Evolutionary conservation across 2,888 invertebrate genomes (phyloP), one percentile per base, ranked within the genome.

Genomic region (Drosophila testacea): DNA sequence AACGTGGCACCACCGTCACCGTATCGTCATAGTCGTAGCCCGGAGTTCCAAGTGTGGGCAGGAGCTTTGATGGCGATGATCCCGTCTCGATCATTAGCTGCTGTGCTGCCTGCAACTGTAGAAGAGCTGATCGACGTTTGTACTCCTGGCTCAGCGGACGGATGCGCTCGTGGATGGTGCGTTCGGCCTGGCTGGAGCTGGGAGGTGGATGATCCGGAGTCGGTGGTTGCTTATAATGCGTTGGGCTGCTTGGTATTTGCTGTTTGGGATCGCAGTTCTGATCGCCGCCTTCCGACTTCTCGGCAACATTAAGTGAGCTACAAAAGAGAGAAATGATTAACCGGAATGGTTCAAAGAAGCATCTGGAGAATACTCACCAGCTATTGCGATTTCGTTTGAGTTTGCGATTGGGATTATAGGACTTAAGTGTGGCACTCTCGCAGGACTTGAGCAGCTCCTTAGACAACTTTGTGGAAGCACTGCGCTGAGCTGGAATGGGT

Each of bases 151-250:
- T 97, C 66, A 97, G 93, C 22, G 97, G 97, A 89, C 97, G 94
- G 89, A 98, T 98, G 93, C 97, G 95, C 91, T 97, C 96, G 91
- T 97, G 96, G 87, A 98, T 98, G 88, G 96, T 96, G 92, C 95
- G 95, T 93, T 97, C 96, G 0, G 98, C 98, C 83, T 97, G 97
- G 87, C 95, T 94, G 4, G 98, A 97, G 9, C 97, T 96, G 0
- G 98, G 98, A 1, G 98, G 98, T 4, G 98, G 98, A 93, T 98
- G 98, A 83, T 98, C 98, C 0, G 98, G 98, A 10, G 98, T 98
- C 9, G 98, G 97, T 10, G 98, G 98, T 92, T 98, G 98, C 57
- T 95, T 95, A 89, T 98, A 98, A 91, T 97, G 96, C 51, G 97
- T 97, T 22, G 98, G 98, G 81, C 97, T 97, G 83, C 96, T 93